A percentile compares a stretch with the other conserved stretches of the same genome.
Conservation (phyloP, 2,797 vertebrate genomes). For the Parambassis ranga region DNA sequence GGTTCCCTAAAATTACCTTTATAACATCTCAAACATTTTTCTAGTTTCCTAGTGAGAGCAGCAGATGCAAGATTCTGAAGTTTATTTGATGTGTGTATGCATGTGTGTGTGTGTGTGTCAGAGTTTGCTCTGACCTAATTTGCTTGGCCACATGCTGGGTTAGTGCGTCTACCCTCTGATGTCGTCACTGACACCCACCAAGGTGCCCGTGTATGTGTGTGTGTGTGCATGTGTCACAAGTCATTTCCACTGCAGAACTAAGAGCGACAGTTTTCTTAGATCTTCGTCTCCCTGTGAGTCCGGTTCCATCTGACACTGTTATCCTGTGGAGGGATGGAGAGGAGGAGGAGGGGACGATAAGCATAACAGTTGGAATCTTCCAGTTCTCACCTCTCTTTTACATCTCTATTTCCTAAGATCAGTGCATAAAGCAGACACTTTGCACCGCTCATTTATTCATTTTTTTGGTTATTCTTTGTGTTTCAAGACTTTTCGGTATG, state of each 20-base stretch:
- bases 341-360: constrained; percentile 46
- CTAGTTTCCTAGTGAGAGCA: constrained; percentile 14
- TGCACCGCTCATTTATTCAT: no score
- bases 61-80: constrained; percentile 15
- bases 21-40: constrained; percentile 9
- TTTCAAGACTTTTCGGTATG: no score
- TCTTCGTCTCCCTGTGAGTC: constrained; percentile 59
- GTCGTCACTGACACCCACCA: constrained; percentile 45
- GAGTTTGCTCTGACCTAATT: constrained; percentile 65
- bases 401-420: constrained; percentile 54
- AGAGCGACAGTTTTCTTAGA: constrained; percentile 62
- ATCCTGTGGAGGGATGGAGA: constrained; percentile 40
- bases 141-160: constrained; percentile 60
- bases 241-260: constrained; percentile 49
- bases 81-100: constrained; percentile 24
- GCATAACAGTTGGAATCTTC: constrained; percentile 65
- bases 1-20: neutral
- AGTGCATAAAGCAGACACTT: constrained; percentile 54
- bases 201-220: neutral
- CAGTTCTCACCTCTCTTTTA: constrained; percentile 31
- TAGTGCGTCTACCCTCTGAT: constrained; percentile 46
- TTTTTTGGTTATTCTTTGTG: no score
- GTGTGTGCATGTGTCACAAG: constrained; percentile 26
- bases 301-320: constrained; percentile 57
- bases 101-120: constrained; percentile 4